Evolutionary conservation across 2,888 invertebrate genomes (phyloP).

Genomic region (Pyrrhia umbra): DNA sequence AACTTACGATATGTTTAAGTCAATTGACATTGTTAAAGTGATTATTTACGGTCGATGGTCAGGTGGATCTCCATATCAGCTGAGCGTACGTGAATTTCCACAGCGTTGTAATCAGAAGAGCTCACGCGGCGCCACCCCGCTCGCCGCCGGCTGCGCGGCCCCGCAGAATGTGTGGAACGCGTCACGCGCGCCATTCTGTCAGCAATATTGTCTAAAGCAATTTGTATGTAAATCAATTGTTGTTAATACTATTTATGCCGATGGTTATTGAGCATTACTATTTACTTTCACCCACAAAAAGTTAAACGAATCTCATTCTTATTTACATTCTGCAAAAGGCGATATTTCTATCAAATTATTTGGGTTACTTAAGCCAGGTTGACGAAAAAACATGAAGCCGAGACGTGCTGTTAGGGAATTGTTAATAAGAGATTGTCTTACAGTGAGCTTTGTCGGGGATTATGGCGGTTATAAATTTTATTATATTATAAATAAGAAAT

Average conservation of each 20-base stretch:
- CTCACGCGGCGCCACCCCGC: neutral
- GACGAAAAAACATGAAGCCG: conserved; percentile 78
- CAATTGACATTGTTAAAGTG: too few relatives aligned
- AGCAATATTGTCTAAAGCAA: conserved; percentile 90
- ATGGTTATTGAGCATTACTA: conserved; percentile 89
- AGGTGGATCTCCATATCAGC: neutral
- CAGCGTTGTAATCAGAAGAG: neutral
- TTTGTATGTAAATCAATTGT: conserved; percentile 91
- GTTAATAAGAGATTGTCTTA: conserved; percentile 85
- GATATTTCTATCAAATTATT: conserved; percentile 49
- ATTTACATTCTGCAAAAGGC: conserved; percentile 59
- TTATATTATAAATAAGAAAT: conserved; percentile 86
- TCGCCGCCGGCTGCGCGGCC: conserved; percentile 66
- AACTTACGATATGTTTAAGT: too few relatives aligned
- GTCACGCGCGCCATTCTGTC: conserved; percentile 88
- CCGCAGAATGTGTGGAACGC: conserved; percentile 77
- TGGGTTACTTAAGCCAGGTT: conserved; percentile 68
- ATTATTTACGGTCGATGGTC: neutral
- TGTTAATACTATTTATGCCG: conserved; percentile 90
- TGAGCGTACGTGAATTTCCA: too few relatives aligned
- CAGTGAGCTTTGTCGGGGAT: conserved; percentile 73
- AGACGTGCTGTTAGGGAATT: conserved; percentile 84
- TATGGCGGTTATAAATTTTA: conserved; percentile 86
- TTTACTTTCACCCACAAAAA: conserved; percentile 77
- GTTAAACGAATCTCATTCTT: conserved; percentile 68